phyloP scores from a whole-genome alignment of 2,113 vertebrate genomes.

The Melanerpes aurifrons region DNA sequence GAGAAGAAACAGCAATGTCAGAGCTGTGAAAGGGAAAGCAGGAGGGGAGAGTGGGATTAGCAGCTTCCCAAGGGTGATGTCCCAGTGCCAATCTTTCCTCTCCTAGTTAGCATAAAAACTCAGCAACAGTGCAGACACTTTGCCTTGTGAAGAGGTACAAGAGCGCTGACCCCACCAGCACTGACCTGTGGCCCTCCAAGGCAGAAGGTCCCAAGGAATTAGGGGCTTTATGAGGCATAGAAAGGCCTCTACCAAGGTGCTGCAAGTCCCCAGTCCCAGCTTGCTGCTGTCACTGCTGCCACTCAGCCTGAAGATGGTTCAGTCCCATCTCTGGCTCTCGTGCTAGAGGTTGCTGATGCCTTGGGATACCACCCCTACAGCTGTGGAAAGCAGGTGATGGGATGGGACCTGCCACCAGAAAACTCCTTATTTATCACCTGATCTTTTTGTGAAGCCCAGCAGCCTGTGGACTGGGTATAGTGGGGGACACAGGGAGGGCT shows the following conservation, averaged over 20 bases:
- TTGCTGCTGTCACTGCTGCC: accelerated
- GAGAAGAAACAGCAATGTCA: not conserved
- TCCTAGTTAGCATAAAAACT: not conserved
- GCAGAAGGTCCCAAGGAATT: not conserved
- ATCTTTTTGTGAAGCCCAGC: not conserved
- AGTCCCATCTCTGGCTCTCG: accelerated
- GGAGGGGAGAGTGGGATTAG: not conserved
- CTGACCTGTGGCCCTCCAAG: not conserved
- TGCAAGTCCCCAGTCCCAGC: not conserved
- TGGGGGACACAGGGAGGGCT: not conserved
- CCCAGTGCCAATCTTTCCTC: not conserved
- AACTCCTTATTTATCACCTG: not conserved
- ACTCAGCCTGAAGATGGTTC: accelerated
- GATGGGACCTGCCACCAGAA: not conserved
- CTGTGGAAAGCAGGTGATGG: not conserved
- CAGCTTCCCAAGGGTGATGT: not conserved
- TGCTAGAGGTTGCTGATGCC: not conserved
- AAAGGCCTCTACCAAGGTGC: not conserved
- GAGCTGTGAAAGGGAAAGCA: not conserved
- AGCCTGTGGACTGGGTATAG: not conserved
- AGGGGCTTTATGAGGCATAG: not conserved
- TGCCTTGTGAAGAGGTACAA: not conserved
- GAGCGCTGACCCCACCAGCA: not conserved
- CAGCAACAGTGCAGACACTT: not conserved
- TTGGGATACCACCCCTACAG: accelerated